Evolutionary conservation across 2,888 invertebrate genomes (phyloP), one percentile per base, ranked within the genome.

Genomic region (Cephus runcator): DNA sequence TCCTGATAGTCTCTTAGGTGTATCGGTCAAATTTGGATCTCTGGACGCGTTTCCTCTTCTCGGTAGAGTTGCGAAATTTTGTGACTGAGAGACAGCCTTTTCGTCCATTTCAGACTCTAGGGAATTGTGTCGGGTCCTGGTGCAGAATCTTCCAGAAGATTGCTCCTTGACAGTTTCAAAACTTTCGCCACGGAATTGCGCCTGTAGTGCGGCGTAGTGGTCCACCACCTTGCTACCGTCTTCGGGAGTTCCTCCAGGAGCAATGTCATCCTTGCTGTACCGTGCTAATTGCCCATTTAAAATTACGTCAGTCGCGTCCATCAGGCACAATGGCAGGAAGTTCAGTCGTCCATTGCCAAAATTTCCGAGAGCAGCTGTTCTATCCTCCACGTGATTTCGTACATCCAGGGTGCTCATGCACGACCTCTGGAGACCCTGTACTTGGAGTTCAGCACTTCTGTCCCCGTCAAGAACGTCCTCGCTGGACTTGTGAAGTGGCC

Each of bases 231-330:
- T 40, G 1, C 75, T 69, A 9, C 73, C 76, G 76, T 56, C 75
- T 78, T 75, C 76, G 74, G n/a, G 73, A 11, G 1, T 15, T 75
- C 73, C 23, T 79, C 71, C 12, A 23, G 23, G 56, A 56, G 56
- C 23, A 56, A 56, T 23, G 34, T 71, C 71, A 12, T 71, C 71
- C 71, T 71, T 34, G 71, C 71, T 34, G 11, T 82, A 81, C 71
- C 88, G 81, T n/a, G 84, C 81, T 68, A 84, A 34, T 76, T 87
- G 86, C 0, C 86, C 88, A 4, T 83, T 83, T 3, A 86, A 73
- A 34, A 90, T 90, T 0, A 90, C 77, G 15, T 90, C 90, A 0
- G 89, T 90, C 1, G 90, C 90, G 77, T 90, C 90, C 80, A 90
- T 81, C 69, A 85, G 69, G 34, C 85, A 84, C 30, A 88, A 69